Percentiles rank a stretch among this genome's conserved stretches.
Evolutionary conservation across 2,797 vertebrate genomes (phyloP).

Genomic region (Antennarius maculatus): DNA sequence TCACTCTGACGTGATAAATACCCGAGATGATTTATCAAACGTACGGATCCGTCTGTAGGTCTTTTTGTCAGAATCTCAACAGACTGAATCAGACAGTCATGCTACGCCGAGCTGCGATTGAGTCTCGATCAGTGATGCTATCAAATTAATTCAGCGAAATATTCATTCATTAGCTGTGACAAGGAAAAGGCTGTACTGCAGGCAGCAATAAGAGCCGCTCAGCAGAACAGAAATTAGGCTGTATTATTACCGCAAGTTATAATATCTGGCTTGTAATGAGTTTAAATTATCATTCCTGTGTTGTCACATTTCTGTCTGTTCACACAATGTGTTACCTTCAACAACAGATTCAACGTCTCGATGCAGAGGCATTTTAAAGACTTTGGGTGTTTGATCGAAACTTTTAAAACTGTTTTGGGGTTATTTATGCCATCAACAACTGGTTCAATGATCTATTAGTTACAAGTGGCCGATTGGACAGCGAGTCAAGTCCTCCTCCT

Average conservation of each 20-base stretch:
- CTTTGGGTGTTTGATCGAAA: no score
- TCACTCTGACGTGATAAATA: no score
- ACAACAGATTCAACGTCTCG: no score
- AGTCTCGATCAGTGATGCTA: conserved; percentile 21
- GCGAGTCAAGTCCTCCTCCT: background rate
- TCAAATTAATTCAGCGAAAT: conserved; percentile 18
- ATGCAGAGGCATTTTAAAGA: no score
- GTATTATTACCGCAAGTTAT: background rate
- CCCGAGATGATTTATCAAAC: no score
- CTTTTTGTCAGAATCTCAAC: conserved; percentile 20
- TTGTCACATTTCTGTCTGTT: background rate
- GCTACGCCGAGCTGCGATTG: conserved; percentile 9
- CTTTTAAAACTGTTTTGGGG: no score
- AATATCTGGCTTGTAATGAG: background rate
- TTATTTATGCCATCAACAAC: background rate
- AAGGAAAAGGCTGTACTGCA: background rate
- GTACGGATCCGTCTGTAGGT: no score
- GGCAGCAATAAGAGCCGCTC: conserved; percentile 6
- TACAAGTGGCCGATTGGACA: background rate
- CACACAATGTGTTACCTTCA: background rate
- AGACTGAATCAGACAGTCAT: background rate
- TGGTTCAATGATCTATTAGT: conserved; percentile 5
- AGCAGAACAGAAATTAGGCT: conserved; percentile 5
- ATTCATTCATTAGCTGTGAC: conserved; percentile 15
- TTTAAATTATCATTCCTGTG: background rate